A percentile compares a stretch with the other conserved stretches of the same genome.
Conservation (phyloP, 2,888 invertebrate genomes). For the Oegoconia quadripuncta region DNA sequence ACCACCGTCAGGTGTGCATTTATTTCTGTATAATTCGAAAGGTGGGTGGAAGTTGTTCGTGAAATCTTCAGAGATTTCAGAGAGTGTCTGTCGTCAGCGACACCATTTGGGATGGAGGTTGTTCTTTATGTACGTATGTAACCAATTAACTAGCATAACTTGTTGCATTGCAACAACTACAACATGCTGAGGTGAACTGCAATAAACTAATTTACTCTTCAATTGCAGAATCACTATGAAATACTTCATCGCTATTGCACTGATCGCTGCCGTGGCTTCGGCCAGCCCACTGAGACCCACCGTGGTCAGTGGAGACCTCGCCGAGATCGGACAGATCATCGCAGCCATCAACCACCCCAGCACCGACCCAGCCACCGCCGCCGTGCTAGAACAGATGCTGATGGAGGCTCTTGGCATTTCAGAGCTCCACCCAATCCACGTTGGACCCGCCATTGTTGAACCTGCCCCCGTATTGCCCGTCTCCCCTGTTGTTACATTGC, state of each 20-base stretch:
- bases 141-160: too few relatives aligned
- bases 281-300: slow-evolving; percentile 31
- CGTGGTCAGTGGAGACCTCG: slow-evolving; percentile 21
- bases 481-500: too few relatives aligned
- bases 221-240: slow-evolving; percentile 45
- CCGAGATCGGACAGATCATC: slow-evolving; percentile 41
- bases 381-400: slow-evolving; percentile 20
- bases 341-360: slow-evolving; percentile 50
- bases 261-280: slow-evolving; percentile 50
- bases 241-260: slow-evolving; percentile 49
- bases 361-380: slow-evolving; percentile 49
- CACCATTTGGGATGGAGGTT: too few relatives aligned
- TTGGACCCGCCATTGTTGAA: slow-evolving; percentile 26
- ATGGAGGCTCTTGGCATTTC: slow-evolving; percentile 22
- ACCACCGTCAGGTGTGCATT: too few relatives aligned
- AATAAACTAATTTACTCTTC: not conserved
- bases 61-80: too few relatives aligned
- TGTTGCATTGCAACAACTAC: too few relatives aligned
- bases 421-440: slow-evolving; percentile 20
- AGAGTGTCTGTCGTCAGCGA: too few relatives aligned
- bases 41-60: too few relatives aligned
- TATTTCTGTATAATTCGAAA: too few relatives aligned
- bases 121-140: too few relatives aligned
- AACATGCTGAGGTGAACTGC: too few relatives aligned
- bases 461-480: too few relatives aligned